Evolutionary conservation across 2,113 vertebrate genomes (phyloP).

Genomic region (Cairina moschata): DNA sequence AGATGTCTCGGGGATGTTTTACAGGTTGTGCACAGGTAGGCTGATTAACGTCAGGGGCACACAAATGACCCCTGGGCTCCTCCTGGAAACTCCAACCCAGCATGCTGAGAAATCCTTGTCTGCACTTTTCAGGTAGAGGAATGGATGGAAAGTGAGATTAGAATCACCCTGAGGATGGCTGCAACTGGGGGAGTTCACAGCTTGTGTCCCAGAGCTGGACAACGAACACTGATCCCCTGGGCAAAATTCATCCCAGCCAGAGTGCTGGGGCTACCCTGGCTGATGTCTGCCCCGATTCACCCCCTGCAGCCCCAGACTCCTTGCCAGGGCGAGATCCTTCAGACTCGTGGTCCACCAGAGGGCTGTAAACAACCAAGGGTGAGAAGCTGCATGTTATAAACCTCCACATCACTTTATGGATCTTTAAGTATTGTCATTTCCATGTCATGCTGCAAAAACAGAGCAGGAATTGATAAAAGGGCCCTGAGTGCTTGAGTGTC

Average conservation of each 20-base stretch:
- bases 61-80: background rate
- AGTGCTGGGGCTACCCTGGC: background rate
- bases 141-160: background rate
- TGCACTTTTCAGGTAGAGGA: background rate
- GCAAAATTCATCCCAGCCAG: background rate
- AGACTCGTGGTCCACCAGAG: background rate
- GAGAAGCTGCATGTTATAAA: background rate
- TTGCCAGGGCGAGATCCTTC: background rate
- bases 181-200: fast-evolving
- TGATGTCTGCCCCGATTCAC: fast-evolving
- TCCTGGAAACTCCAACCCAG: background rate
- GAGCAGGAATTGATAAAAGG: background rate
- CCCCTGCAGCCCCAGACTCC: background rate
- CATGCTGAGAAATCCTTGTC: background rate
- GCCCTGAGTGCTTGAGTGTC: background rate
- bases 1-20: background rate
- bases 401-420: background rate
- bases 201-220: background rate
- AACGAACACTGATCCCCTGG: fast-evolving
- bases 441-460: background rate
- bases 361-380: background rate
- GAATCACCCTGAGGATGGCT: background rate
- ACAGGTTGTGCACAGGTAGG: background rate
- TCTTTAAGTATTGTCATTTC: background rate
- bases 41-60: background rate